These are phyloP conservation scores for Vulpes vulpes DNA, from an alignment of 2,113 vertebrate species.

Conservation along the genomic window DNA sequence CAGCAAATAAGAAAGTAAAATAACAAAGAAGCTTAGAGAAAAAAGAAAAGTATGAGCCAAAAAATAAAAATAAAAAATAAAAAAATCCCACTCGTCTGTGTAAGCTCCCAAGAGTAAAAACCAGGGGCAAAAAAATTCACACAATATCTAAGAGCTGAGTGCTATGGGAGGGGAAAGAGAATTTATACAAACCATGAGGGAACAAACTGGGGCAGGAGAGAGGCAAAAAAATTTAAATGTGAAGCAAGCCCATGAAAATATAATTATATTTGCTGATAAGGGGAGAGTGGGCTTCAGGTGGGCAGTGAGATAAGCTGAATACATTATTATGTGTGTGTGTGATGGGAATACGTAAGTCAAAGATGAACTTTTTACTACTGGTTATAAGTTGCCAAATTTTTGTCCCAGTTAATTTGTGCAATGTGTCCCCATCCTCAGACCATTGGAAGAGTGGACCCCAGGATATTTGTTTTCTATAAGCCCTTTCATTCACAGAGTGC, in stretches of 20 bases:
- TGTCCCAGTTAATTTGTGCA: background rate
- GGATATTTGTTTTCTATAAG: background rate
- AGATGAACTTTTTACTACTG: background rate
- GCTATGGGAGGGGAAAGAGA: background rate
- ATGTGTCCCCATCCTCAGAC: background rate
- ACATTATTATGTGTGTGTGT: background rate
- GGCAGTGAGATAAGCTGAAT: conserved; percentile 47
- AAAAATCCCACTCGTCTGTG: background rate
- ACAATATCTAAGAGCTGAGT: background rate
- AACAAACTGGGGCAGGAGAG: background rate
- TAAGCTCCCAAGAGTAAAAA: background rate
- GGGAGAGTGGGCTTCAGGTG: conserved; percentile 34
- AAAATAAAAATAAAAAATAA: background rate
- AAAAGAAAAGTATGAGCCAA: background rate
- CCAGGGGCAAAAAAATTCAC: background rate
- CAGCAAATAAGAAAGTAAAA: background rate
- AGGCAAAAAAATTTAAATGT: background rate
- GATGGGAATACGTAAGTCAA: conserved; percentile 32
- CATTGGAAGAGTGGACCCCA: background rate
- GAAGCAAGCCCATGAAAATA: conserved; percentile 22
- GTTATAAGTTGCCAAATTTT: background rate
- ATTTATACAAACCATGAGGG: background rate
- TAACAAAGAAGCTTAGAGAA: background rate
- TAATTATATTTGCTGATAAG: conserved; percentile 61
- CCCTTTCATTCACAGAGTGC: background rate